Evolutionary conservation across 1,140 invertebrate genomes (phyloP), one percentile per base, ranked within the genome.

Genomic region (Globodera rostochiensis): DNA sequence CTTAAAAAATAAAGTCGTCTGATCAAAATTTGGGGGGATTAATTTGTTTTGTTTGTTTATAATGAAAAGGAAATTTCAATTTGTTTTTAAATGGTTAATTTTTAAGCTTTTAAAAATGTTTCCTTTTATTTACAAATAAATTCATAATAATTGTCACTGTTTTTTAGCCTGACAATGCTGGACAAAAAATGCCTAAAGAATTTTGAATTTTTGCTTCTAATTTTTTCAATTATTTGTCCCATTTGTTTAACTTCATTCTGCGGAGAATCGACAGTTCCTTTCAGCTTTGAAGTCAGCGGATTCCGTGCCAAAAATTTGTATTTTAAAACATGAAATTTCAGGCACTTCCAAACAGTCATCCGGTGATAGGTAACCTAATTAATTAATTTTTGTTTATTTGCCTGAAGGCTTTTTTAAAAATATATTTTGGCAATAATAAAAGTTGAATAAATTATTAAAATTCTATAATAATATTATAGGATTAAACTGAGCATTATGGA

Each of bases 261-360:
- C 53, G 82, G 82, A 67, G 71, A 73, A 50, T 69, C 82, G 64
- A 53, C 82, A 49, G 66, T 83, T 57, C 82, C 82, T 15, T 83
- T 83, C 50, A 79, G 74, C 47, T 83, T 83, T 60, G 82, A 83
- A 67, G 64, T 78, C 46, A n/a, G 66, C 15, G 19, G 19, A 53
- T 15, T 60, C 8, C 15, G 8, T 45, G n/a, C 11, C 46, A 45
- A 9, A 13, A 57, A 7, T 75, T 49, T 5, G 6, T 75, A 15
- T 9, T 60, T 76, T 53, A 57, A 19, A 8, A 2, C 50, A 76
- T 11, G 11, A 15, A 57, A 19, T 76, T 81, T 64, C 47, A 79
- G 77, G 46, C 81, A 46, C 71, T 83, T 7, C 78, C 83, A 6
- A 45, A 82, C 50, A 81, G 82, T 15, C 83, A 84, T 19, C 80